Conservation (phyloP, 2,797 vertebrate genomes). For the Florisuga fusca region DNA sequence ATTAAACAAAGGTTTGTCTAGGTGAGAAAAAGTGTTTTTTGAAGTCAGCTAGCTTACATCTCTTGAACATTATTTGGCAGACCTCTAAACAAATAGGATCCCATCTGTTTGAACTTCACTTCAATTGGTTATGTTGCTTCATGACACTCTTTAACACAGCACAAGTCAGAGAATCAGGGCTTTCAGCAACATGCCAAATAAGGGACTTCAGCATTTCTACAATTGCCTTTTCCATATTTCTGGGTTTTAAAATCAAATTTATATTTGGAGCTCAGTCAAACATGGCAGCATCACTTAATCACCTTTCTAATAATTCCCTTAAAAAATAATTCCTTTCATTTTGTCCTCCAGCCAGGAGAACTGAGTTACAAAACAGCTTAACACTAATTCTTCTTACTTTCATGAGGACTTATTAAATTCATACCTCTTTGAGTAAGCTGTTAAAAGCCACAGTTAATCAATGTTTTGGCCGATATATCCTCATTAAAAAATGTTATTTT, state of each 20-base stretch:
- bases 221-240: not conserved
- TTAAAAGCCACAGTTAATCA: slow-evolving; percentile 59
- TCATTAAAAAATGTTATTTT: slow-evolving; percentile 33
- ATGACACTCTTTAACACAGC: not conserved
- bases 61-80: not conserved
- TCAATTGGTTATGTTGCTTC: not conserved
- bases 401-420: slow-evolving; percentile 49
- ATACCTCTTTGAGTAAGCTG: slow-evolving; percentile 54
- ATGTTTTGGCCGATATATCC: not conserved
- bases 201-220: not conserved
- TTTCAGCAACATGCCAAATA: not conserved
- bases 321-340: slow-evolving; percentile 6
- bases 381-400: slow-evolving; percentile 58
- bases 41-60: not conserved
- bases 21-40: not conserved
- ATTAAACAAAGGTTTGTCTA: not conserved
- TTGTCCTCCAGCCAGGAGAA: slow-evolving; percentile 47
- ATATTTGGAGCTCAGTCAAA: not conserved
- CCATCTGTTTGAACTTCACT: not conserved
- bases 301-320: slow-evolving; percentile 15
- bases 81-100: not conserved
- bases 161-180: not conserved
- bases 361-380: slow-evolving; percentile 16
- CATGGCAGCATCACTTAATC: not conserved
- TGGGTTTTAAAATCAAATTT: not conserved